Conservation (phyloP, 2,888 invertebrate species). For the Macrophya annulata region DNA sequence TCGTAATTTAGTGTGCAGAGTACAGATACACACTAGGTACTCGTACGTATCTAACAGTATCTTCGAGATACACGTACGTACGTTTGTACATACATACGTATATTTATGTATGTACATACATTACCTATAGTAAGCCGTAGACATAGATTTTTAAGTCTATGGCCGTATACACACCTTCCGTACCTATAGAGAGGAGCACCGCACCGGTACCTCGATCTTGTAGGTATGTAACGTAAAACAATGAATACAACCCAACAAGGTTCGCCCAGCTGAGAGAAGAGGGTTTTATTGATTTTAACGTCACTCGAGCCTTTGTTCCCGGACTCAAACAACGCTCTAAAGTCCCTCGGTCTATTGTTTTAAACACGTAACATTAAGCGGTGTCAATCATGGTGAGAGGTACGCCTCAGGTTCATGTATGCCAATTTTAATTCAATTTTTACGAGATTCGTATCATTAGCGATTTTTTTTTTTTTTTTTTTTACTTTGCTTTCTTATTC, state of each 20-base stretch:
- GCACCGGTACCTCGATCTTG: background rate
- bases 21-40: background rate
- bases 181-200: background rate
- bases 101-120: no score
- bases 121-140: background rate
- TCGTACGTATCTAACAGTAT: background rate
- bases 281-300: conserved; percentile 50
- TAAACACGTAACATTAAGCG: conserved; percentile 30
- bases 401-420: background rate
- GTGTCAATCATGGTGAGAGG: conserved; percentile 1
- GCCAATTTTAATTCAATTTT: background rate
- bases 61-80: background rate
- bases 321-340: conserved; percentile 43
- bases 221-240: conserved; percentile 8
- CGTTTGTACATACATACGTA: background rate
- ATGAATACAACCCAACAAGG: conserved; percentile 34
- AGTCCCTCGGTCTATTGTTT: conserved; percentile 46
- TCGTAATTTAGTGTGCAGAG: conserved; percentile 14
- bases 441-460: background rate
- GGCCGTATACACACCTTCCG: background rate
- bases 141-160: no score
- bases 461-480: background rate
- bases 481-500: no score
- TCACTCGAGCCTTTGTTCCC: conserved; percentile 38
- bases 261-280: conserved; percentile 4